Base-by-base conservation (phyloP, 1,140 invertebrate genomes). In the Lasaia peninsularis region DNA sequence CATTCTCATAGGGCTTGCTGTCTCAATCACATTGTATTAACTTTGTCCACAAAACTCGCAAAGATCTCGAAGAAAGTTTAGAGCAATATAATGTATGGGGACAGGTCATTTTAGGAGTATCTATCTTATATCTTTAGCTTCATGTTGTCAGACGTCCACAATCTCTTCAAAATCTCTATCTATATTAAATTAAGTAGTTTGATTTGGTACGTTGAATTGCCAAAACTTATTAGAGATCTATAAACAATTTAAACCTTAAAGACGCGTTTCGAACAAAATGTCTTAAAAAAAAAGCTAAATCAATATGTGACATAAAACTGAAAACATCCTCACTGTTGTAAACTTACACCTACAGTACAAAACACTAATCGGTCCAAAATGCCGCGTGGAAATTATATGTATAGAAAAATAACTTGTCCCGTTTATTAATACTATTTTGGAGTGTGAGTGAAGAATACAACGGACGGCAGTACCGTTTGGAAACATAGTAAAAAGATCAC, bases 401-500 rank as follows among this genome's bases (percentile, higher is more conserved):
- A 57, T 82, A 82, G 63, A 82, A 82, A 82, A 82, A 82, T 82
- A 82, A 81, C 74, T 69, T 56, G 67, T 76, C 67, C 62, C 58
- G 64, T 74, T 61, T 65, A 44, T 64, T 69, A 71, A 75, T 74
- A 67, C 61, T 20, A 24, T 40, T 53, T 59, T 64, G 69, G 66
- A 52, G 74, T 69, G 69, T 71, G 40, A 58, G 33, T 62, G 24
- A 49, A 32, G 18, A 37, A 37, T 18, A 33, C 24, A 28, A 28
- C 4, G 24, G 24, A 28, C 24, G 8, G 8, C 24, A 4, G 24
- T 28, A 28, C 24, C 4, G 1, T 4, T 28, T 5, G 8, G 24
- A 18, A 40, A 18, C 16, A 28, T 6, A 28, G 5, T 6, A 14
- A 16, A 18, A 16, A 40, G 12, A 28, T 5, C 24, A 7, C 24